phyloP scores from a whole-genome alignment of 2,113 vertebrate genomes.

The Aldabrachelys gigantea region DNA sequence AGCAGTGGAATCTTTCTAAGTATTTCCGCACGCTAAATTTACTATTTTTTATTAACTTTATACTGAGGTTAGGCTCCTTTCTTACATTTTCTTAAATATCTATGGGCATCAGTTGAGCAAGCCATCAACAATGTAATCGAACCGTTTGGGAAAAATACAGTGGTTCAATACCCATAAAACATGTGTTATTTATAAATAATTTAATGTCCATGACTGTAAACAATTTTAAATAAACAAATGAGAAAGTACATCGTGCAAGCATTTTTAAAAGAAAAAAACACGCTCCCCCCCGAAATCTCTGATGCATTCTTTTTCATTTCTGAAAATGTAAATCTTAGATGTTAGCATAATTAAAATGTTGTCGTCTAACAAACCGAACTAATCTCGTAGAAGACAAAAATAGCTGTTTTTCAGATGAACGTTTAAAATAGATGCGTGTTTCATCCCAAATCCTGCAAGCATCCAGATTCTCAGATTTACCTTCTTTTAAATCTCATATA shows the following conservation, averaged over 20 bases:
- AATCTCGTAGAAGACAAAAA: not conserved
- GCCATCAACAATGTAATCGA: accelerated
- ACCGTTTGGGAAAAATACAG: accelerated
- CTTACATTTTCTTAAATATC: not conserved
- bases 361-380: not conserved
- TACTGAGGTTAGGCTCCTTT: not conserved
- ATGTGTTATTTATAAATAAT: accelerated
- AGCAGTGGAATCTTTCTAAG: accelerated
- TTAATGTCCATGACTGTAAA: accelerated
- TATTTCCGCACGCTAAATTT: accelerated
- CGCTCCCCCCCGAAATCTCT: not conserved
- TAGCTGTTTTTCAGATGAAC: accelerated
- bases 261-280: not conserved
- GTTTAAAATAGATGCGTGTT: not conserved
- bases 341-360: not conserved
- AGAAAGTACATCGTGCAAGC: not conserved
- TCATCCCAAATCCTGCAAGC: not conserved
- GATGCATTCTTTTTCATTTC: accelerated
- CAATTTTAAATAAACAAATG: not conserved
- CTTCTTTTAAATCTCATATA: accelerated
- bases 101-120: not conserved
- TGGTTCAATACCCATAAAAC: accelerated
- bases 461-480: not conserved
- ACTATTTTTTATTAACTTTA: not conserved
- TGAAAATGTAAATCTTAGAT: not conserved